These are phyloP conservation scores for Linnaemya vulpina DNA, from an alignment of 2,888 invertebrate species.

Conservation along the genomic window DNA sequence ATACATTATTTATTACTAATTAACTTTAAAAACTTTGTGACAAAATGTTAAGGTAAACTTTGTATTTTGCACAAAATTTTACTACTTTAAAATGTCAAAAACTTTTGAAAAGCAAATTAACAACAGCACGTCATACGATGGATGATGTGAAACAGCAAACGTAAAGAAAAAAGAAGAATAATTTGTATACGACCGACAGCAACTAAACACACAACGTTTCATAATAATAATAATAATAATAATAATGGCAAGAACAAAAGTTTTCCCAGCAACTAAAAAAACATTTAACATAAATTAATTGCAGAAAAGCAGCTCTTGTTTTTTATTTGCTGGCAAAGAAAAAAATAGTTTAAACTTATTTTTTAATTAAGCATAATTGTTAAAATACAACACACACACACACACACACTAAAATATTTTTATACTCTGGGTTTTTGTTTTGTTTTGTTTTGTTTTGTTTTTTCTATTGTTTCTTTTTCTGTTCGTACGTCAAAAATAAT, in stretches of 20 bases:
- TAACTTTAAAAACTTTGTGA: conserved; percentile 25
- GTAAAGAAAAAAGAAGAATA: neutral
- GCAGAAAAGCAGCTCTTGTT: conserved; percentile 14
- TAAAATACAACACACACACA: conserved; percentile 4
- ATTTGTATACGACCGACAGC: conserved; percentile 10
- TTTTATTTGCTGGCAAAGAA: neutral
- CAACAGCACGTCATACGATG: conserved; percentile 7
- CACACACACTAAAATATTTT: neutral
- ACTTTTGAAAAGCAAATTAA: conserved; percentile 25
- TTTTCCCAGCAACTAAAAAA: conserved; percentile 16
- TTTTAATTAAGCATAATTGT: conserved; percentile 19
- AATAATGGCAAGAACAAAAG: conserved; percentile 63
- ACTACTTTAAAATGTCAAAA: conserved; percentile 28
- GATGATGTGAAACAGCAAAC: neutral
- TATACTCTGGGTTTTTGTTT: neutral
- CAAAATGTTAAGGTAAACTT: conserved; percentile 20
- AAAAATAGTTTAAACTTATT: conserved; percentile 8
- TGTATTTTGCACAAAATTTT: conserved; percentile 8
- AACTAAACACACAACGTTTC: neutral
- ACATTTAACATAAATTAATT: conserved; percentile 29
- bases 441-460: neutral
- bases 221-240: neutral
- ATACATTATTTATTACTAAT: conserved; percentile 15
- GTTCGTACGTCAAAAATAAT: conserved; percentile 22
- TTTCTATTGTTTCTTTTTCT: neutral